Base-by-base conservation (phyloP, 2,113 vertebrate species). In the Oreochromis niloticus region DNA sequence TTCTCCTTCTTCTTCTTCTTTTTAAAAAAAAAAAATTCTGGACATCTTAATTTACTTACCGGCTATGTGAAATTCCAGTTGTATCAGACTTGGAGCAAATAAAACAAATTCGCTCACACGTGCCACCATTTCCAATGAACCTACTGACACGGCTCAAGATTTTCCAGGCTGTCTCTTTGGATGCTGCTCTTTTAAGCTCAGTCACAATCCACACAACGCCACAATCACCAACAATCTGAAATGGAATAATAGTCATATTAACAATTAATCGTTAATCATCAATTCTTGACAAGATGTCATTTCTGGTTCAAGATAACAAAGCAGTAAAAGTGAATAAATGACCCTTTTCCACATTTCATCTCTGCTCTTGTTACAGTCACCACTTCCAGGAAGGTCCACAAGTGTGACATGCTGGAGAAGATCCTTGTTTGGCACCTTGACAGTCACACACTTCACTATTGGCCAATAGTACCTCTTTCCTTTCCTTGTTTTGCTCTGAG, bases 351-450 rank as follows among this genome's bases (percentile, higher is more conserved):
- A 95, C 91, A 92, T 93, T 12, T 82, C 7, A 63, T 93, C 83
- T 85, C 93, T 89, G 48, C 61, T 88, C 24, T 91, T 92, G 83
- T 94, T 94, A 24, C 81, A 16, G 36, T 95, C 93, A 4, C 94
- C 93, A 80, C 6, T 92, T 85, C 94, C 94, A 85, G 93, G 94
- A 89, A 95, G 87, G n/a, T 95, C 94, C 78, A 94, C 41, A 43
- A 43, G 41, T 43, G 41, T 43, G 41, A 43, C 41, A 43, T 43
- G 41, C 41, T 43, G 41, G 41, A 43, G 5, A 43, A 43, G 41
- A 43, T 43, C 41, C 41, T 43, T 43, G 1, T 43, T 43, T 43
- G 41, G 41, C 41, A 43, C 41, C 41, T 43, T 43, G 41, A 43
- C 41, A 43, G 41, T 43, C 41, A 43, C 91, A 46, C 11, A 43